Percentiles rank a stretch among this genome's conserved stretches.
These are phyloP conservation scores for Digitonthophagus gazella DNA, from an alignment of 2,888 invertebrate genomes.

Conservation along the genomic window DNA sequence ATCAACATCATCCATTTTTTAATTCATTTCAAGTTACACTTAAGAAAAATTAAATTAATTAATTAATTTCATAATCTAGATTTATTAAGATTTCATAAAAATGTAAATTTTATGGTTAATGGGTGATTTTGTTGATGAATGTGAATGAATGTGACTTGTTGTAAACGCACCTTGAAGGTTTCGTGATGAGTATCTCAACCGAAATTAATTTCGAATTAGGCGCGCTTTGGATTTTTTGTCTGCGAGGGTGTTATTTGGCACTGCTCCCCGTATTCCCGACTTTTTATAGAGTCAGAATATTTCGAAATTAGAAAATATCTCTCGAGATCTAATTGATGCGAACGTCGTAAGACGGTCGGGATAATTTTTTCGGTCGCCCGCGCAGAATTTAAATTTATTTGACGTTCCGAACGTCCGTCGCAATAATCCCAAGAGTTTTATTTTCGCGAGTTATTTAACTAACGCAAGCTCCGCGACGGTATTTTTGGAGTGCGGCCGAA, in stretches of 20 bases:
- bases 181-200: background rate
- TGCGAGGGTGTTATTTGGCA: background rate
- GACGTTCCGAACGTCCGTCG: constrained; percentile 6
- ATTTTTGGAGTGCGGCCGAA: background rate
- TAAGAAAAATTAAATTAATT: background rate
- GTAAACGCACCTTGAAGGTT: no score
- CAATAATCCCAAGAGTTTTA: constrained; percentile 16
- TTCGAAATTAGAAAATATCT: background rate
- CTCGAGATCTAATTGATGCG: background rate
- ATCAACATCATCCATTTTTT: background rate
- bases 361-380: constrained; percentile 10
- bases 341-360: background rate
- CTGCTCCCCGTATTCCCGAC: background rate
- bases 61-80: no score
- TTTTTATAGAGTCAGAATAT: background rate
- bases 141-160: no score
- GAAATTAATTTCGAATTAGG: no score
- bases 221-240: background rate
- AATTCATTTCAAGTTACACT: no score
- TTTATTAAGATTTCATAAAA: no score
- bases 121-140: no score
- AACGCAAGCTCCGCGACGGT: background rate
- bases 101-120: no score
- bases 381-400: constrained; percentile 7
- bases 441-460: constrained; percentile 14